A percentile compares a stretch with the other conserved stretches of the same genome.
phyloP scores from a whole-genome alignment of 2,797 vertebrate genomes.

The Scolopax rusticola region DNA sequence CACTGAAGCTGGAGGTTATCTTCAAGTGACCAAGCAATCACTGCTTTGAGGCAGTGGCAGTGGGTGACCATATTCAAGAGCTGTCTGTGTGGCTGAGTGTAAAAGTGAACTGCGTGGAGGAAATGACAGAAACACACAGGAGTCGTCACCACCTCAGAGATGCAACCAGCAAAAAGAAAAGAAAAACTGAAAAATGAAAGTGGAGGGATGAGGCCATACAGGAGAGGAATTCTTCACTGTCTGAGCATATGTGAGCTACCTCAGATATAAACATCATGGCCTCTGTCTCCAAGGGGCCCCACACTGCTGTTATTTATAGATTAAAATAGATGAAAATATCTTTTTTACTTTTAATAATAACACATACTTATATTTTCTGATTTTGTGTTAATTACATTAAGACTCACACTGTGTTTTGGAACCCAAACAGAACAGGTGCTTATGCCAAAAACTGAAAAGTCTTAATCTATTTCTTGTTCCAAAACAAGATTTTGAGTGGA shows the following conservation, averaged over 20 bases:
- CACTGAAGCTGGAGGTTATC: neutral
- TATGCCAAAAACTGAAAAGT: neutral
- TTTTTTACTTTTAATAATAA: neutral
- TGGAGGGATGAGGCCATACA: fast-evolving
- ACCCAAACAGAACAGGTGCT: fast-evolving
- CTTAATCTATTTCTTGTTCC: neutral
- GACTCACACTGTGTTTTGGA: neutral
- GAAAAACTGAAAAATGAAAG: neutral
- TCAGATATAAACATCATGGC: neutral
- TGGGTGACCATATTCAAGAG: neutral
- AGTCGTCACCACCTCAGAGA: neutral
- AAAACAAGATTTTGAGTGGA: neutral
- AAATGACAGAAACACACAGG: neutral
- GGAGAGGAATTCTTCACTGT: neutral
- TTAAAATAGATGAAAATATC: neutral
- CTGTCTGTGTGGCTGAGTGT: fast-evolving
- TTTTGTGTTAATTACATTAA: neutral
- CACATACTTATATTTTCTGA: neutral
- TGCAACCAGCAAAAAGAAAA: neutral
- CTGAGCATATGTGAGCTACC: neutral
- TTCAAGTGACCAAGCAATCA: fast-evolving
- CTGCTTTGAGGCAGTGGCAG: neutral
- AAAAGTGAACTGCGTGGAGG: neutral
- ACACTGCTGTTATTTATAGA: neutral
- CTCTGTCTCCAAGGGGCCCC: neutral